Conservation (phyloP, 2,113 vertebrate species). For the Raja brachyura region DNA sequence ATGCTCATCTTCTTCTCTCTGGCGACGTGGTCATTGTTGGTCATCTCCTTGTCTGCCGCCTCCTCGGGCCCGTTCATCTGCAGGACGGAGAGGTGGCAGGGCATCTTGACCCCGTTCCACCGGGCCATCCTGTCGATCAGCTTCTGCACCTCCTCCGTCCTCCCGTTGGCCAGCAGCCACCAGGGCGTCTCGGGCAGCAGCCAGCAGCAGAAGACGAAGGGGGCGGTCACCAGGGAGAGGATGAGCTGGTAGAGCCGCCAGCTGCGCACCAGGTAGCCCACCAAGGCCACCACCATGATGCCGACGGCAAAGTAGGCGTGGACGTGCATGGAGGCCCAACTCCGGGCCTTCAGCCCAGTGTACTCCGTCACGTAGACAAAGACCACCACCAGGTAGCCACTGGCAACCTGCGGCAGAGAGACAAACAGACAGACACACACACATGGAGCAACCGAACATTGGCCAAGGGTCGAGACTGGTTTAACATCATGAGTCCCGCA, state of each 20-base stretch:
- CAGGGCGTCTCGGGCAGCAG: slow-evolving; percentile 87
- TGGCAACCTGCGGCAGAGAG: slow-evolving; percentile 64
- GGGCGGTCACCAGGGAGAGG: slow-evolving; percentile 72
- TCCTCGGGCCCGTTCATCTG: slow-evolving; percentile 50
- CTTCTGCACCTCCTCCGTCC: slow-evolving; percentile 65
- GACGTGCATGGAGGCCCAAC: slow-evolving; percentile 88
- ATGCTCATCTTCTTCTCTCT: slow-evolving; percentile 65
- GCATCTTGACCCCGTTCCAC: slow-evolving; percentile 64
- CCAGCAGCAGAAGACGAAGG: slow-evolving; percentile 86
- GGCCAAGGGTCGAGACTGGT: too few relatives aligned
- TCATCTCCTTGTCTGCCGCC: slow-evolving; percentile 43
- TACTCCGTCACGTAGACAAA: slow-evolving; percentile 94
- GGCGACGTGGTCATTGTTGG: background rate
- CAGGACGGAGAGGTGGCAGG: slow-evolving; percentile 67
- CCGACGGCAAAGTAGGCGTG: slow-evolving; percentile 84
- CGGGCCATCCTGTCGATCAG: slow-evolving; percentile 69
- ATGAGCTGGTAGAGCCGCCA: slow-evolving; percentile 90
- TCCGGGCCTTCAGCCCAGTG: slow-evolving; percentile 77
- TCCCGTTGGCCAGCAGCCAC: slow-evolving; percentile 77
- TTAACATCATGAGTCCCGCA: too few relatives aligned
- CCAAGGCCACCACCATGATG: slow-evolving; percentile 77
- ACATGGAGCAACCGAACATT: background rate
- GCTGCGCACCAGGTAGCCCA: slow-evolving; percentile 73
- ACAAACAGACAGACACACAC: background rate
- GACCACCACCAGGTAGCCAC: slow-evolving; percentile 86